Conservation (phyloP, 2,113 vertebrate species). For the Odontophorus gujanensis region DNA sequence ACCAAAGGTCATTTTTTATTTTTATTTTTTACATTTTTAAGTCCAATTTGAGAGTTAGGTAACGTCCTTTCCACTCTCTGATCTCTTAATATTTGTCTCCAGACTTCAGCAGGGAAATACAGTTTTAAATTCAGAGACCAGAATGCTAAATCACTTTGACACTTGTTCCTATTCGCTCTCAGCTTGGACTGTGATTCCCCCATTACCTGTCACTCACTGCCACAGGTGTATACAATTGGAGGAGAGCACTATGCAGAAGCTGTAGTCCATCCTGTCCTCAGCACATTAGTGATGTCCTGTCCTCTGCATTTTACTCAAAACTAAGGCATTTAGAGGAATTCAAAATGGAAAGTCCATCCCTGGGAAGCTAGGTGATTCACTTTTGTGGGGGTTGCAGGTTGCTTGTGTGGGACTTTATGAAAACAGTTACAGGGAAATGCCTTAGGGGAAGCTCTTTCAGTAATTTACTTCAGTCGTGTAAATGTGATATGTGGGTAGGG, state of each 20-base stretch:
- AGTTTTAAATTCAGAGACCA: background rate
- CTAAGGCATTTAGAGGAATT: background rate
- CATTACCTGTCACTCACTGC: background rate
- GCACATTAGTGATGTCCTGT: background rate
- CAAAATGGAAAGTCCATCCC: background rate
- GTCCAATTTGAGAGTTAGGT: background rate
- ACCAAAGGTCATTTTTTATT: background rate
- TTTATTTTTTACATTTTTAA: background rate
- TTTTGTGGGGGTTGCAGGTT: background rate
- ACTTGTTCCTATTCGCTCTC: background rate
- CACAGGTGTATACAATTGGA: accelerated
- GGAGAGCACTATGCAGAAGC: background rate
- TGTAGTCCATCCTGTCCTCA: background rate
- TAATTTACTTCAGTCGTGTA: background rate
- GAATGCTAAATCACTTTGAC: background rate
- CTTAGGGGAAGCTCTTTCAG: background rate
- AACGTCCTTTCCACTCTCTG: background rate
- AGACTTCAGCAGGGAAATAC: background rate
- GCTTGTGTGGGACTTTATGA: background rate
- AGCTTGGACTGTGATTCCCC: background rate
- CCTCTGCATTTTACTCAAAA: background rate
- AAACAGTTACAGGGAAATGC: background rate
- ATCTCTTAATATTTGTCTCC: background rate
- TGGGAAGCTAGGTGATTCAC: background rate
- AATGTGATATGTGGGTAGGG: background rate